A percentile compares a stretch with the other conserved stretches of the same genome.
Conservation (phyloP, 2,113 vertebrate species). For the Sebastes fasciatus region DNA sequence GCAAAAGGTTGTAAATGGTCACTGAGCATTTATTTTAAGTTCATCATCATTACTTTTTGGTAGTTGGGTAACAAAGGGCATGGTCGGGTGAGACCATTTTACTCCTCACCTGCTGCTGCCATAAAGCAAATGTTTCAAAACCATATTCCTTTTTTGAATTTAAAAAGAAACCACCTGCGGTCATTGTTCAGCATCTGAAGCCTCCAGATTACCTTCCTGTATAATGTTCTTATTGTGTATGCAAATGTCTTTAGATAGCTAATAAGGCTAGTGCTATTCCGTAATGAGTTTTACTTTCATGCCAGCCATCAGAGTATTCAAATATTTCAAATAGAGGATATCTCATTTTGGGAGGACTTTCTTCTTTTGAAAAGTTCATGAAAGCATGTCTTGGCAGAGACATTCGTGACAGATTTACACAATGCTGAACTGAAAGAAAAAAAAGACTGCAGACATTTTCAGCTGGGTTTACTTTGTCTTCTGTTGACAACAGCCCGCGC, state of each 20-base stretch:
- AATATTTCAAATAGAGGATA: conserved; percentile 31
- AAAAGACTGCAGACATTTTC: conserved; percentile 40
- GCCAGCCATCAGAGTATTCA: conserved; percentile 22
- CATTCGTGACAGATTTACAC: conserved; percentile 22
- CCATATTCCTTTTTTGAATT: conserved; percentile 1
- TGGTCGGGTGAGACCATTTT: background rate
- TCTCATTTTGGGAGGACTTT: conserved; percentile 27
- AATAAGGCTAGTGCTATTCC: conserved; percentile 16
- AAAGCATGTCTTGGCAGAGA: conserved; percentile 26
- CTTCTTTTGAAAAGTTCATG: conserved; percentile 38
- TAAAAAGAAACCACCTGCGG: conserved; percentile 19
- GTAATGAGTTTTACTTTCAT: conserved; percentile 35
- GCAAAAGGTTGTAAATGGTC: conserved; percentile 40
- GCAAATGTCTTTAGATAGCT: conserved; percentile 35
- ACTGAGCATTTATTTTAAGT: conserved; percentile 30
- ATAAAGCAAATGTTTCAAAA: background rate
- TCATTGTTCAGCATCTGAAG: conserved; percentile 26
- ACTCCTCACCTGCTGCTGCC: background rate
- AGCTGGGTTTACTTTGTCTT: conserved; percentile 77
- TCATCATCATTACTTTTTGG: conserved; percentile 40
- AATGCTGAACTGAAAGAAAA: conserved; percentile 20
- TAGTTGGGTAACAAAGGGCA: conserved; percentile 14
- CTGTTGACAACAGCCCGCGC: conserved; percentile 68
- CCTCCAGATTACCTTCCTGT: conserved; percentile 12
- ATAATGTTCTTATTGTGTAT: conserved; percentile 24